These are phyloP conservation scores for Rhyacophila brunnea DNA, from an alignment of 1,140 invertebrate species.

Conservation along the genomic window DNA sequence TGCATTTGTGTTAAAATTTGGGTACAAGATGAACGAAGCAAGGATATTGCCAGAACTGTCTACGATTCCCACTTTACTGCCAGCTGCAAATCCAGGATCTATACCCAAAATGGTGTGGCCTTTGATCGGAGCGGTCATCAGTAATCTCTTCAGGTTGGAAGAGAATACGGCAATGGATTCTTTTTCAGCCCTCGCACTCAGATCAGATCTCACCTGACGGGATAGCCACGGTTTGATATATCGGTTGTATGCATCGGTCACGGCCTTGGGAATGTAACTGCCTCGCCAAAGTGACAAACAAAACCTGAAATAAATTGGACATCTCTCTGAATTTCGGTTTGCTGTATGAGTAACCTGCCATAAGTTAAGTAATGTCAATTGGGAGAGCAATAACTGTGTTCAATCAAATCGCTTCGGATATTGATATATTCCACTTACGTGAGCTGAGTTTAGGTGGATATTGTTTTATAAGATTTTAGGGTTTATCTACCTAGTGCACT, in stretches of 20 bases:
- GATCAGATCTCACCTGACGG: slow-evolving; percentile 66
- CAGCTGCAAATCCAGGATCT: slow-evolving; percentile 84
- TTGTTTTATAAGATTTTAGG: no score
- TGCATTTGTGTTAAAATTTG: slow-evolving; percentile 39
- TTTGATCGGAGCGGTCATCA: slow-evolving; percentile 76
- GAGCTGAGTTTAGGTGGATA: no score
- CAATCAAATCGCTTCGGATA: no score
- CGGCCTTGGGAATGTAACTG: slow-evolving; percentile 44
- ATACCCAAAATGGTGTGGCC: slow-evolving; percentile 79
- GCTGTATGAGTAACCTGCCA: no score
- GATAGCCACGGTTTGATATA: slow-evolving; percentile 64
- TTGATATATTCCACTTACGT: no score
- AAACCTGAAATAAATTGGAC: slow-evolving; percentile 41
- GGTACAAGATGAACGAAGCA: slow-evolving; percentile 68
- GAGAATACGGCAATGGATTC: slow-evolving; percentile 83
- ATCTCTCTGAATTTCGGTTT: no score
- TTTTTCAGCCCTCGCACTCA: slow-evolving; percentile 74
- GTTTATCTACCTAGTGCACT: no score
- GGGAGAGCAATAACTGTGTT: no score
- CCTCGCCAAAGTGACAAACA: slow-evolving; percentile 49
- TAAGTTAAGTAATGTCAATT: no score
- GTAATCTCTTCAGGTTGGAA: slow-evolving; percentile 77
- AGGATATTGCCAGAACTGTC: slow-evolving; percentile 67
- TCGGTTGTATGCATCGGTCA: slow-evolving; percentile 55
- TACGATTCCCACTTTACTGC: slow-evolving; percentile 73